Evolutionary conservation across 2,113 vertebrate species (phyloP).

Genomic region (Corvus hawaiiensis): DNA sequence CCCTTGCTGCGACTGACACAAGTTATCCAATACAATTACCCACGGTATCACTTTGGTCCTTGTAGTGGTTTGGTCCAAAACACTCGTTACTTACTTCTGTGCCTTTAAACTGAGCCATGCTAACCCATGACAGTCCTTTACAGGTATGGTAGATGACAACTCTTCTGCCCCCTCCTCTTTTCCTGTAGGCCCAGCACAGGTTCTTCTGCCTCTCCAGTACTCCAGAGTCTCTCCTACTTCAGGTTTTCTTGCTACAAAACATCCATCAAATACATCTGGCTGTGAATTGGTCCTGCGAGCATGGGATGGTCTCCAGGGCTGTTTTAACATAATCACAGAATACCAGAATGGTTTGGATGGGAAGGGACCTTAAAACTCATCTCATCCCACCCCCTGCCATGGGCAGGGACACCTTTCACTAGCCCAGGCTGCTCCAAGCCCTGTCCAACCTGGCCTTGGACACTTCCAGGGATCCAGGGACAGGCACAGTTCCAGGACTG

Average conservation of each 20-base stretch:
- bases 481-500: background rate
- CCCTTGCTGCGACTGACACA: background rate
- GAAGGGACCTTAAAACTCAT: background rate
- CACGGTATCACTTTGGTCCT: fast-evolving
- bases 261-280: too few relatives aligned
- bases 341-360: background rate
- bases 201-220: background rate
- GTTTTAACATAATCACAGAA: background rate
- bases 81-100: too few relatives aligned
- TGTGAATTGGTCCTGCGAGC: fast-evolving
- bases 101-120: too few relatives aligned
- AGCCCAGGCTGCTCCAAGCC: background rate
- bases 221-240: background rate
- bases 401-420: background rate
- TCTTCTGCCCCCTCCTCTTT: too few relatives aligned
- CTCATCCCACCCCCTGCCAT: background rate
- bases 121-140: too few relatives aligned
- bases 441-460: background rate
- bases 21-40: too few relatives aligned
- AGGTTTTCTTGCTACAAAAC: background rate
- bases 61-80: too few relatives aligned
- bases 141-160: fast-evolving
- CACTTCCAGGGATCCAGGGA: background rate
- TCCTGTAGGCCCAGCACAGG: background rate
- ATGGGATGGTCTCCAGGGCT: background rate